phyloP scores from a whole-genome alignment of 2,888 invertebrate species.

The Hyalella azteca region DNA sequence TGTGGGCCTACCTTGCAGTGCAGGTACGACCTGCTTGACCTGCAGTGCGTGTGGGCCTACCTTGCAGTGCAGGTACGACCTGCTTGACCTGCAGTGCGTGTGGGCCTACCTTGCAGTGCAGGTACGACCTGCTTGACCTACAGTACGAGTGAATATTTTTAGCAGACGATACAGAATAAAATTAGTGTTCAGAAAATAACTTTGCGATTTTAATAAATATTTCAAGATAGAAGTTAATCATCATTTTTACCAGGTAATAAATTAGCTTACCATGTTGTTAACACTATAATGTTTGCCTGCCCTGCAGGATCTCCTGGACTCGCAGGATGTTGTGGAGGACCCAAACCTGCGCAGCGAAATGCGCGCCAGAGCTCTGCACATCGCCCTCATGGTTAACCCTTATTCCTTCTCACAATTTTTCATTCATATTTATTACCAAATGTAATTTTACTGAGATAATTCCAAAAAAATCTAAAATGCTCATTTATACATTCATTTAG shows the following conservation, averaged over 20 bases:
- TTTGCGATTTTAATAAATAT: too few relatives aligned
- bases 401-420: too few relatives aligned
- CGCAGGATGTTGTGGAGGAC: slow-evolving; percentile 47
- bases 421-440: too few relatives aligned
- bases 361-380: slow-evolving; percentile 47
- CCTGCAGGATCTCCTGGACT: slow-evolving; percentile 45
- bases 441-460: too few relatives aligned
- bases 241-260: too few relatives aligned
- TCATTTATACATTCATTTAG: too few relatives aligned
- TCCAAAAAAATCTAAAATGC: too few relatives aligned
- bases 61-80: slow-evolving; percentile 53
- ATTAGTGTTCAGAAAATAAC: too few relatives aligned
- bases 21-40: slow-evolving; percentile 43
- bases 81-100: slow-evolving; percentile 47
- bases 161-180: too few relatives aligned
- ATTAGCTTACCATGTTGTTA: too few relatives aligned
- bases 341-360: slow-evolving; percentile 44
- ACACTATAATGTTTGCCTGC: background rate
- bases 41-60: slow-evolving; percentile 58
- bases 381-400: slow-evolving; percentile 49
- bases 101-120: slow-evolving; percentile 58
- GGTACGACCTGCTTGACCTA: slow-evolving; percentile 31
- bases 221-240: too few relatives aligned
- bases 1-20: slow-evolving; percentile 58
- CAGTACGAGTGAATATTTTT: too few relatives aligned